phyloP scores from a whole-genome alignment of 2,888 invertebrate genomes.

The Sussaba pulchella region DNA sequence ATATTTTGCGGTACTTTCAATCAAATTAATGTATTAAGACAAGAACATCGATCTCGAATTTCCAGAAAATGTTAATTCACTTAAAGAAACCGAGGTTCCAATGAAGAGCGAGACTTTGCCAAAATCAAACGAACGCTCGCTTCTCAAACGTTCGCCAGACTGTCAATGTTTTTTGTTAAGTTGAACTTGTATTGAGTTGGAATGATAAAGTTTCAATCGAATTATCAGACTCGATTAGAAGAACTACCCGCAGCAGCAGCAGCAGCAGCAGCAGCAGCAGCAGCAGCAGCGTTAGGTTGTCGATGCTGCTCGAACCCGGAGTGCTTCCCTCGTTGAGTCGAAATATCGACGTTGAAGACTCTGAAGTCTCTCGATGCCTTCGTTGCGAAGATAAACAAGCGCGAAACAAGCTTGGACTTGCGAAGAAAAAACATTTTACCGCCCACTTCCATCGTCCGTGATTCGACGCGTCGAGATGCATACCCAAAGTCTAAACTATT shows the following conservation, averaged over 20 bases:
- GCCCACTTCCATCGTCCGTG: neutral
- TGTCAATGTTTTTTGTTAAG: constrained; percentile 26
- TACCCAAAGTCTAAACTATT: neutral
- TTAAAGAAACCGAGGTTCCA: constrained; percentile 11
- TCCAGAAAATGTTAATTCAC: too few relatives aligned
- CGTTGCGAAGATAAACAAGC: constrained; percentile 24
- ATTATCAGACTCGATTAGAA: constrained; percentile 62
- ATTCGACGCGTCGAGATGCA: constrained; percentile 6
- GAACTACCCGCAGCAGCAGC: constrained; percentile 10
- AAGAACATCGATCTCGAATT: too few relatives aligned
- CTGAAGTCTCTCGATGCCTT: constrained; percentile 13
- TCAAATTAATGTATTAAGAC: too few relatives aligned
- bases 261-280: constrained; percentile 2
- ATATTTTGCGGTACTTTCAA: neutral
- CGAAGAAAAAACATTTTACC: constrained; percentile 25
- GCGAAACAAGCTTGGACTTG: constrained; percentile 11
- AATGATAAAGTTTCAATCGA: constrained; percentile 62
- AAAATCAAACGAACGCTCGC: constrained; percentile 28
- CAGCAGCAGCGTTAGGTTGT: constrained; percentile 39
- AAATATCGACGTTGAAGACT: constrained; percentile 29
- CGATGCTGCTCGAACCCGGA: constrained; percentile 21
- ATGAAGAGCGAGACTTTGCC: constrained; percentile 14
- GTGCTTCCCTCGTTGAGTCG: constrained; percentile 14
- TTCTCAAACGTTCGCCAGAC: constrained; percentile 8
- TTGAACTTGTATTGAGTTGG: constrained; percentile 33